phyloP scores from a whole-genome alignment of 2,888 invertebrate genomes.

The Noctuana brunneofusca region DNA sequence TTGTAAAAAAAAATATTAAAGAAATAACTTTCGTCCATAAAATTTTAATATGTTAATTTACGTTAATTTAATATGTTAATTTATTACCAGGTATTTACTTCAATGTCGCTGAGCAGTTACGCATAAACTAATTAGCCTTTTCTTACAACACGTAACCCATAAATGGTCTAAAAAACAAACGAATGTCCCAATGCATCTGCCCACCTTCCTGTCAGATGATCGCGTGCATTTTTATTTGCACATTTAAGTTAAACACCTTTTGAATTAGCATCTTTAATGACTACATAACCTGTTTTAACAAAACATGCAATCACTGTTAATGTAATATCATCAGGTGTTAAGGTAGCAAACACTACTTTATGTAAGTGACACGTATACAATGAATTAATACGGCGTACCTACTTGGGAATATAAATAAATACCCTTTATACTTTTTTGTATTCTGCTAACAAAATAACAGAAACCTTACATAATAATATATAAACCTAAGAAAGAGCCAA shows the following conservation, averaged over 20 bases:
- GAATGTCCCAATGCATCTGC: conserved; percentile 49
- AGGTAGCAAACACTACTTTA: no score
- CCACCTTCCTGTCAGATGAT: conserved; percentile 51
- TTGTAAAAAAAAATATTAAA: no score
- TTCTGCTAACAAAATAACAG: no score
- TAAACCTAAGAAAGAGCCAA: no score
- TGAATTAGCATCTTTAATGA: conserved; percentile 24
- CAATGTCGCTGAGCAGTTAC: background rate
- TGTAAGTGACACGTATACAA: background rate
- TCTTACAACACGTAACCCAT: conserved; percentile 16
- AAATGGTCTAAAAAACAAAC: conserved; percentile 36
- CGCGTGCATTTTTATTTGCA: conserved; percentile 29
- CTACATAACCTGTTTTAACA: conserved; percentile 13
- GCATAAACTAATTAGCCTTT: background rate
- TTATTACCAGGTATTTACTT: background rate
- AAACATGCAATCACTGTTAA: conserved; percentile 17
- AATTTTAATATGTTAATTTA: background rate
- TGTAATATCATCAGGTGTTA: no score
- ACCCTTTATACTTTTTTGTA: no score
- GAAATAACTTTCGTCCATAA: no score
- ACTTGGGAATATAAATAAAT: no score
- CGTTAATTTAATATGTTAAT: no score
- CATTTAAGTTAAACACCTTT: conserved; percentile 24
- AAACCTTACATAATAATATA: no score
- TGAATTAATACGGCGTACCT: background rate